Evolutionary conservation across 2,888 invertebrate species (phyloP).

Genomic region (Harpagoxenus sublaevis): DNA sequence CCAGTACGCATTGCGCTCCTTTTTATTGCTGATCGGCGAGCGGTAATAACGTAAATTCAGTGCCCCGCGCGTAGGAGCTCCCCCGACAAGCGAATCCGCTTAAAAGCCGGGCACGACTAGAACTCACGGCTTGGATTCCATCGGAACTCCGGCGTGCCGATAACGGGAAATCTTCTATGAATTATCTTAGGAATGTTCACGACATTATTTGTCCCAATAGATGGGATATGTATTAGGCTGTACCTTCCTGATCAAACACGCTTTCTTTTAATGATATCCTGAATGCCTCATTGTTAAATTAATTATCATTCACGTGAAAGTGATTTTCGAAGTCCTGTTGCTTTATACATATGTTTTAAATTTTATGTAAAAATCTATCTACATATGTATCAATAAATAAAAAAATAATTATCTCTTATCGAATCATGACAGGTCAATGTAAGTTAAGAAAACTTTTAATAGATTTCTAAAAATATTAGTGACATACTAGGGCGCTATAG

Average conservation of each 20-base stretch:
- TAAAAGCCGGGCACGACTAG: conserved; percentile 62
- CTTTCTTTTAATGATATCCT: neutral
- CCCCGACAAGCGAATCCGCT: conserved; percentile 60
- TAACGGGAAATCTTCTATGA: conserved; percentile 70
- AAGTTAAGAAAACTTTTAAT: neutral
- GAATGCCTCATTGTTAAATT: conserved; percentile 7
- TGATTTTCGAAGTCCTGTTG: neutral
- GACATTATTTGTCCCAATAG: conserved; percentile 64
- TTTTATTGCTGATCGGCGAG: conserved; percentile 75
- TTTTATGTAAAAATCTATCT: neutral
- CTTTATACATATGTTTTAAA: neutral
- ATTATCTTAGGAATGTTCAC: conserved; percentile 58
- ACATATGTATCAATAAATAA: neutral
- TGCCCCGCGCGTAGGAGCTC: conserved; percentile 52
- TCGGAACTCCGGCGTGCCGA: conserved; percentile 61
- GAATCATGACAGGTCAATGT: neutral
- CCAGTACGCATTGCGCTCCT: conserved; percentile 76
- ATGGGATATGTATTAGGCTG: conserved; percentile 33
- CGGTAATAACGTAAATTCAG: conserved; percentile 76
- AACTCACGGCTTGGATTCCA: conserved; percentile 69
- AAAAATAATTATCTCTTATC: neutral
- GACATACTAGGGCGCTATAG: neutral
- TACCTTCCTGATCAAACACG: conserved; percentile 37
- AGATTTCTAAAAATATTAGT: neutral
- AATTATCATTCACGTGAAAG: neutral